Base-by-base conservation (phyloP, 2,797 vertebrate genomes). In the Pterois miles region DNA sequence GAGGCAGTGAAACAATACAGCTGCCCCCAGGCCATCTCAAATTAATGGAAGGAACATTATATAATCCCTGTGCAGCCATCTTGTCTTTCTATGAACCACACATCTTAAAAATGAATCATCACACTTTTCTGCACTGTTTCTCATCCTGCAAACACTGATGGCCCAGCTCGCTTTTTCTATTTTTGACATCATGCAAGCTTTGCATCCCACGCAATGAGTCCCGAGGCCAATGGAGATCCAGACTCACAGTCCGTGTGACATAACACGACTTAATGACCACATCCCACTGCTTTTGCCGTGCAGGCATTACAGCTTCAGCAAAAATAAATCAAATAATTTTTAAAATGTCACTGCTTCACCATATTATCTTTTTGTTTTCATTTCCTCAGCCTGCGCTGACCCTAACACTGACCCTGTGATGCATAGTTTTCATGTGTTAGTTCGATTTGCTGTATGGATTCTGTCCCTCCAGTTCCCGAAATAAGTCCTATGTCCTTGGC, bases 181-280 rank as follows among this genome's bases (percentile, higher is more conserved):
- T 87, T 71, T 52, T 77, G 71, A 64, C 64, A 78, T 81, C 76
- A 68, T 63, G 58, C 46, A 81, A 78, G 56, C 23, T 1, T 64
- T 12, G 50, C 50, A 0, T 73, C 79, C 81, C 64, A 79, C 66
- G 34, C 78, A 46, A n/a, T 16, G 73, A 56, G 58, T 76, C 82
- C 67, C 0, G 5, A 74, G 84, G 77, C 76, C 46, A 8, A 2
- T 9, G 1, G 23, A 65, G 69, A 8, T 4, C 68, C 73, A 78
- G 66, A 80, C 83, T 78, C 71, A 56, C 25, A 80, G 56, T 78
- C 66, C 23, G 50, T 25, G 59, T 89, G 85, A 91, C 83, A 85
- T 90, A 82, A 90, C 84, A 52, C 13, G 46, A 83, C 80, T 80
- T 89, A 90, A 91, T 82, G 88, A 86, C 63, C n/a, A 4, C 78